These are phyloP conservation scores for Euthynnus affinis DNA, from an alignment of 2,797 vertebrate species.

Conservation along the genomic window DNA sequence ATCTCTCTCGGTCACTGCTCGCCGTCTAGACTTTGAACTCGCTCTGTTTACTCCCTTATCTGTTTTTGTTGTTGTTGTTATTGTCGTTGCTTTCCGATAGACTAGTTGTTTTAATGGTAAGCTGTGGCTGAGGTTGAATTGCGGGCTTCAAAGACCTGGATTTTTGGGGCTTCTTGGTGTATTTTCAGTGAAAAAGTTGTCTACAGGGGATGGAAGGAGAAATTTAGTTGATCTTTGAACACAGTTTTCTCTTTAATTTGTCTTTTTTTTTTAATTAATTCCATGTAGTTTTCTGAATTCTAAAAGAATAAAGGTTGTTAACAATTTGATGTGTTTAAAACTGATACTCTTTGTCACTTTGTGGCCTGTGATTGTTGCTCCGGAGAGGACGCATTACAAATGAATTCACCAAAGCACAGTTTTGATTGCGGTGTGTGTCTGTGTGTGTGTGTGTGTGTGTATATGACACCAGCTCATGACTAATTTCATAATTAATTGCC, in stretches of 20 bases:
- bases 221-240: constrained; percentile 12
- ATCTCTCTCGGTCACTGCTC: constrained; percentile 79
- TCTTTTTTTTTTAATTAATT: constrained; percentile 21
- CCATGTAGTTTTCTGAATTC: constrained; percentile 15
- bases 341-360: background rate
- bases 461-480: constrained; percentile 73
- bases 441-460: constrained; percentile 6
- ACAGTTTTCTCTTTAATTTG: constrained; percentile 19
- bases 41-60: constrained; percentile 78
- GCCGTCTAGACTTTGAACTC: constrained; percentile 80
- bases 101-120: constrained; percentile 76
- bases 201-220: background rate
- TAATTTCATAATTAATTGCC: constrained; percentile 85
- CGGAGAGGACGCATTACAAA: constrained; percentile 22
- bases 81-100: constrained; percentile 69
- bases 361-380: constrained; percentile 31
- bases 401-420: constrained; percentile 32
- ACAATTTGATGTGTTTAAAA: background rate
- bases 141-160: constrained; percentile 76
- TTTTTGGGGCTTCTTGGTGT: constrained; percentile 17
- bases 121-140: constrained; percentile 68
- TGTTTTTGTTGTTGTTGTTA: constrained; percentile 77
- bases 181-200: constrained; percentile 41
- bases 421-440: constrained; percentile 38
- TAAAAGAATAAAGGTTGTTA: constrained; percentile 3